phyloP scores from a whole-genome alignment of 1,140 invertebrate species.

The Oryzaephilus surinamensis region DNA sequence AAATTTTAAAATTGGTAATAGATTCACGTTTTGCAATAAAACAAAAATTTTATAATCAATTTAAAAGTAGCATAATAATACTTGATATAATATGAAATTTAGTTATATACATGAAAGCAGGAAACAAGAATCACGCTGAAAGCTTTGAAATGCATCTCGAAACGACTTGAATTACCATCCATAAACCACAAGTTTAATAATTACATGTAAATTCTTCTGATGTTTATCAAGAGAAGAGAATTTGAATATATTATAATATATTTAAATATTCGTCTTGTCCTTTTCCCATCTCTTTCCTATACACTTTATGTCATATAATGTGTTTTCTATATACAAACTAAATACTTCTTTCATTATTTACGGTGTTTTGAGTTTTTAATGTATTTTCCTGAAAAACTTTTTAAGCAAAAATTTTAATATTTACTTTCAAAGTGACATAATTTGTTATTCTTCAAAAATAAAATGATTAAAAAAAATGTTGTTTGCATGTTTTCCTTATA shows the following conservation, averaged over 20 bases:
- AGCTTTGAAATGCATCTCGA: conserved; percentile 23
- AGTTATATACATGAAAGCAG: conserved; percentile 24
- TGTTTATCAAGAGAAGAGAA: conserved; percentile 25
- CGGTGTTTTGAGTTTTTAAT: conserved; percentile 11
- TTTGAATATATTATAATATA: conserved; percentile 27
- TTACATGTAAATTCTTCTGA: conserved; percentile 29
- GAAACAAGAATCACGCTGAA: conserved; percentile 24
- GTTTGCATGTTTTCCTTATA: too few species aligned
- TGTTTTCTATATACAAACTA: too few species aligned
- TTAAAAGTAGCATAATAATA: too few species aligned
- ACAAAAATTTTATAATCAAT: too few species aligned
- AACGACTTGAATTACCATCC: conserved; percentile 18
- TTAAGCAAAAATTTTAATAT: too few species aligned
- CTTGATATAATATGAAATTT: conserved; percentile 28
- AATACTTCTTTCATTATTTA: conserved; percentile 20
- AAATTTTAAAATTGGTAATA: too few species aligned
- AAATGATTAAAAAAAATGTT: too few species aligned
- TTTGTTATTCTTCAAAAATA: too few species aligned
- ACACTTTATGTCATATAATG: conserved; percentile 8
- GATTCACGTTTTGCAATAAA: too few species aligned
- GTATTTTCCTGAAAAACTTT: too few species aligned
- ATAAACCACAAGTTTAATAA: conserved; percentile 25
- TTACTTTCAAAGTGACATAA: too few species aligned
- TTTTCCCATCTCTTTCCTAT: background rate
- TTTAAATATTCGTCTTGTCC: conserved; percentile 12